Percentiles rank a stretch among this genome's conserved stretches.
phyloP scores from a whole-genome alignment of 2,113 vertebrate species.

The Genyomyrus donnyi region DNA sequence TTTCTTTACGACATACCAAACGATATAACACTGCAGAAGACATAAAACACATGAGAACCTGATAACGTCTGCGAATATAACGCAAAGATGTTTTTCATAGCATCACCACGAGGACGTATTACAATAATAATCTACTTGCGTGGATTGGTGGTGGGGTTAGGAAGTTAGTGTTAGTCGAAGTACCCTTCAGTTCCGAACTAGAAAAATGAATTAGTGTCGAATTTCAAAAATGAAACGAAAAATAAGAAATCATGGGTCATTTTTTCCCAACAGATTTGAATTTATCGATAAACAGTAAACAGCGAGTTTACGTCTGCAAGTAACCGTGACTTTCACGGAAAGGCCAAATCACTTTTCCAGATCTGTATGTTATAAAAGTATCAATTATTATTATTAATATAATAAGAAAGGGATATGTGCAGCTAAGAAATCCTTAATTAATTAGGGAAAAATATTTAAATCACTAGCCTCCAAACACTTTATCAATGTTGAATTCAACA shows the following conservation, averaged over 20 bases:
- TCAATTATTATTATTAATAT: not conserved
- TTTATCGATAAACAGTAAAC: not conserved
- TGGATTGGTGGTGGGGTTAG: not conserved
- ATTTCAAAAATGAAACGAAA: not conserved
- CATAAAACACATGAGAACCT: not conserved
- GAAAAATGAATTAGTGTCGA: not conserved
- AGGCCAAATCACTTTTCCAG: not conserved
- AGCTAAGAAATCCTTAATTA: not conserved
- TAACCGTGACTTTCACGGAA: not conserved
- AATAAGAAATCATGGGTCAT: not conserved
- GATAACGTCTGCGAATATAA: not conserved
- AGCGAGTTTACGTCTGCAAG: not conserved
- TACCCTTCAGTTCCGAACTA: not conserved
- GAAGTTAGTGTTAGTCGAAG: not conserved
- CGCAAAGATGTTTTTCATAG: not conserved
- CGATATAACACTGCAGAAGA: not conserved
- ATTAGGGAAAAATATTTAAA: not conserved
- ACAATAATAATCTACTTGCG: not conserved
- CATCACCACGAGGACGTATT: not conserved
- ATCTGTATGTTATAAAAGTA: no score
- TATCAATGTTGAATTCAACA: not conserved
- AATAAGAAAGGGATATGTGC: not conserved
- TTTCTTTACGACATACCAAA: not conserved
- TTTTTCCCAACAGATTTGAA: not conserved
- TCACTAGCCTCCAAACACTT: not conserved